Conservation (phyloP, 2,797 vertebrate species). For the Clamator glandarius region DNA sequence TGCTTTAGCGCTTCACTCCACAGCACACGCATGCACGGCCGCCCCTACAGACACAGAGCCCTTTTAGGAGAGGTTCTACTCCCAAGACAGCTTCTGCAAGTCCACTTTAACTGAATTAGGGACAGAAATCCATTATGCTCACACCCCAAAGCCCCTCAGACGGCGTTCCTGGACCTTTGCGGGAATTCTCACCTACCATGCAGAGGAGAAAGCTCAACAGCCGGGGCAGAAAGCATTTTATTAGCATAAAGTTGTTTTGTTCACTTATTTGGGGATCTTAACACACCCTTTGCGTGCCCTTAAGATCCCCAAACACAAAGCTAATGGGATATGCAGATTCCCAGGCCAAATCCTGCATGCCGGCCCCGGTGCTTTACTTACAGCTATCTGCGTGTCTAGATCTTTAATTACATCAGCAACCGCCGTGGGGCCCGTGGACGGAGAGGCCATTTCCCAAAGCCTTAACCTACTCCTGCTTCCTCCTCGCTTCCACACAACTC, state of each 20-base stretch:
- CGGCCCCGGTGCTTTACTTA: constrained; percentile 70
- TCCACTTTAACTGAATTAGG: neutral
- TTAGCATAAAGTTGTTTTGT: neutral
- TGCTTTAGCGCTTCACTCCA: neutral
- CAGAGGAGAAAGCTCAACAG: neutral
- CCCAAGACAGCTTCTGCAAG: neutral
- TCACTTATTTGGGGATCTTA: neutral
- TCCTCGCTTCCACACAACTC: neutral
- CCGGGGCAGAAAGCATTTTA: neutral
- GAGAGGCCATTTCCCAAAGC: constrained; percentile 74
- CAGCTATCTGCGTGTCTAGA: constrained; percentile 82
- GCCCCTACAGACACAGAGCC: rapidly evolving
- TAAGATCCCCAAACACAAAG: neutral
- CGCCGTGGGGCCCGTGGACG: constrained; percentile 75
- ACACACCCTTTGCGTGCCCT: neutral
- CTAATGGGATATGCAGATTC: neutral
- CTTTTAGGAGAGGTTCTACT: neutral
- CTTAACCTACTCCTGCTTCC: constrained; percentile 5
- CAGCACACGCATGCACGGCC: neutral
- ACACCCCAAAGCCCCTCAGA: neutral
- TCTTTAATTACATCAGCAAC: constrained; percentile 82
- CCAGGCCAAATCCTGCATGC: neutral
- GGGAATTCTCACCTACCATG: neutral
- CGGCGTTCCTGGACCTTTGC: neutral
- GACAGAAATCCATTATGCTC: rapidly evolving